Evolutionary conservation across 2,797 vertebrate species (phyloP).

Genomic region (Heterohyrax brucei): DNA sequence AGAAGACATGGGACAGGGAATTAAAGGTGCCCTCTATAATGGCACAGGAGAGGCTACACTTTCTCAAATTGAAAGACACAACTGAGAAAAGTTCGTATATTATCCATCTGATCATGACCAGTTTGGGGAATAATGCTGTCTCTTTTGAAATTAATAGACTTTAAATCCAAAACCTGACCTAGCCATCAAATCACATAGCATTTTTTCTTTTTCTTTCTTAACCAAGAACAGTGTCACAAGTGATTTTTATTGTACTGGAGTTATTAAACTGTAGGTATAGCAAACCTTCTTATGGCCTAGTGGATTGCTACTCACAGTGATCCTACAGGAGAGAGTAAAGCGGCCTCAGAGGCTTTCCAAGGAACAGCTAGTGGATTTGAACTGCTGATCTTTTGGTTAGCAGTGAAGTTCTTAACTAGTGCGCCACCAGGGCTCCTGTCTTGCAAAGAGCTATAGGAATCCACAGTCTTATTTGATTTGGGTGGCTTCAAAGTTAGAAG

Average conservation of each 20-base stretch:
- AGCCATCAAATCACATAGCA: neutral
- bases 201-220: conserved; percentile 30
- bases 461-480: conserved; percentile 21
- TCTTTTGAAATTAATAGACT: conserved; percentile 57
- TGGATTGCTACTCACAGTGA: too few species aligned
- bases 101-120: conserved; percentile 71
- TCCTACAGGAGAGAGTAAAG: too few species aligned
- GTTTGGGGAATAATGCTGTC: conserved; percentile 44
- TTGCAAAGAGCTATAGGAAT: conserved; percentile 1
- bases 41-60: conserved; percentile 35
- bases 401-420: too few species aligned
- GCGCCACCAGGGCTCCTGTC: neutral
- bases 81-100: conserved; percentile 48
- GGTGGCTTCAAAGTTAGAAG: neutral
- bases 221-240: neutral
- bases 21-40: conserved; percentile 79
- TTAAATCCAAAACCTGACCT: conserved; percentile 65
- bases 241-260: neutral
- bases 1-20: conserved; percentile 65
- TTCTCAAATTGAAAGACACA: conserved; percentile 74
- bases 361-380: too few species aligned
- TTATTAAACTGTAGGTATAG: neutral
- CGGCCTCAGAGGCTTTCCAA: too few species aligned
- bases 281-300: neutral
- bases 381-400: too few species aligned